Percentiles rank a stretch among this genome's conserved stretches.
phyloP scores from a whole-genome alignment of 53 echinoderm and acorn worm species.

The Patiria pectinifera region DNA sequence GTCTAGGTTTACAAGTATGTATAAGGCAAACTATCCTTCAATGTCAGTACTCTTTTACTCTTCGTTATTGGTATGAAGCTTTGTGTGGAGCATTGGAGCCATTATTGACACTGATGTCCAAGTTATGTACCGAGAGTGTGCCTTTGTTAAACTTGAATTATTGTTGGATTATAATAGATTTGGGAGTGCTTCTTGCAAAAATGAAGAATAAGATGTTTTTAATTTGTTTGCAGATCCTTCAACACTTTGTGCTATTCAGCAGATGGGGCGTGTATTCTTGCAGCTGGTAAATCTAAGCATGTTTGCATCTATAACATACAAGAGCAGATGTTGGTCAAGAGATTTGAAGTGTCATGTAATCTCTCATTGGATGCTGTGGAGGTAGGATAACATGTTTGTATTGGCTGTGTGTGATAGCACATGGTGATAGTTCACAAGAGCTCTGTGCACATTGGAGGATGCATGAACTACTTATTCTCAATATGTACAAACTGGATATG shows the following conservation, averaged over 20 bases:
- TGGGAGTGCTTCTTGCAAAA: background rate
- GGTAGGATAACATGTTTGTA: constrained; percentile 60
- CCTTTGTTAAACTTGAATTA: no score
- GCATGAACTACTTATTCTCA: no score
- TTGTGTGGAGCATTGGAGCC: background rate
- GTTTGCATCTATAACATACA: constrained; percentile 93
- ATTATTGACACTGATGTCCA: background rate
- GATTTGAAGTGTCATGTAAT: constrained; percentile 96
- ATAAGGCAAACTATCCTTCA: no score
- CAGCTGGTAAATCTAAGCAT: constrained; percentile 88
- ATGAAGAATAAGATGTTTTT: background rate
- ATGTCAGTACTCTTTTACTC: no score
- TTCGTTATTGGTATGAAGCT: no score
- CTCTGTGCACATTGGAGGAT: no score
- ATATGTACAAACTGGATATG: no score
- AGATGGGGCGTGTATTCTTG: constrained; percentile 89
- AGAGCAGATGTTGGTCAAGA: constrained; percentile 93
- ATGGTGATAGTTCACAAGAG: no score
- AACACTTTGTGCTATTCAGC: constrained; percentile 96
- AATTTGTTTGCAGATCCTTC: constrained; percentile 75
- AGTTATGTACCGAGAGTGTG: no score
- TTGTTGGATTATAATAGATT: no score
- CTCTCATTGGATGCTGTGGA: constrained; percentile 92
- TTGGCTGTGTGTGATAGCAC: background rate
- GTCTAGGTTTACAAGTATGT: no score